Base-by-base conservation (phyloP, 1,140 invertebrate species). In the Formica exsecta region DNA sequence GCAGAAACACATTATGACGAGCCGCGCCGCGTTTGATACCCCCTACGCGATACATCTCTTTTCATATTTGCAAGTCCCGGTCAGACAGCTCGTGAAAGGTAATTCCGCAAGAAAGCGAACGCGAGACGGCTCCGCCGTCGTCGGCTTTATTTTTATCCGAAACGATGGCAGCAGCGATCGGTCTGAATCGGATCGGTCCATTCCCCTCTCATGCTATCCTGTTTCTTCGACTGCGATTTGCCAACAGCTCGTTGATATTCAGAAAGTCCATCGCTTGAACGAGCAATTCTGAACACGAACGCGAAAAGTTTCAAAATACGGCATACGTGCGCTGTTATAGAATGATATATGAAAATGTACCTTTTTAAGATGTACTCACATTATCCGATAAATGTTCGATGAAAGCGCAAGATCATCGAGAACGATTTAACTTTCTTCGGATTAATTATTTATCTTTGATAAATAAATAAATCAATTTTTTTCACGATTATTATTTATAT, bases 221-320 rank as follows among this genome's bases (percentile, higher is more conserved):
- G 44, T 71, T 77, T 51, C 54, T 38, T 59, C 85, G 38, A 59
- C 16, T 81, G 59, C 64, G 86, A 90, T 91, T 90, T 90, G 89
- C 87, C 90, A 91, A 91, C 85, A 90, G 84, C 77, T 91, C 81
- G 77, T 91, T 91, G 89, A 91, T 91, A 91, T 91, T 89, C 90
- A 87, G 89, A 91, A 88, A 91, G 76, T 77, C 84, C 89, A 89
- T 91, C 84, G 57, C 59, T 51, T 51, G 48, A 19, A 16, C 61
- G 74, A 16, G 59, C 57, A 65, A 22, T 41, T 29, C 41, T 59
- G 87, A 75, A 71, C 32, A 85, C 74, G 70, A 51, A 51, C 48
- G 48, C 4, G 16, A 48, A 16, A 51, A 51, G 87, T 90, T 89
- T 90, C 87, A 86, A 88, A 91, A 90, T 87, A 22, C 22, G 22